phyloP scores from a whole-genome alignment of 2,113 vertebrate species.

The Miniopterus natalensis region DNA sequence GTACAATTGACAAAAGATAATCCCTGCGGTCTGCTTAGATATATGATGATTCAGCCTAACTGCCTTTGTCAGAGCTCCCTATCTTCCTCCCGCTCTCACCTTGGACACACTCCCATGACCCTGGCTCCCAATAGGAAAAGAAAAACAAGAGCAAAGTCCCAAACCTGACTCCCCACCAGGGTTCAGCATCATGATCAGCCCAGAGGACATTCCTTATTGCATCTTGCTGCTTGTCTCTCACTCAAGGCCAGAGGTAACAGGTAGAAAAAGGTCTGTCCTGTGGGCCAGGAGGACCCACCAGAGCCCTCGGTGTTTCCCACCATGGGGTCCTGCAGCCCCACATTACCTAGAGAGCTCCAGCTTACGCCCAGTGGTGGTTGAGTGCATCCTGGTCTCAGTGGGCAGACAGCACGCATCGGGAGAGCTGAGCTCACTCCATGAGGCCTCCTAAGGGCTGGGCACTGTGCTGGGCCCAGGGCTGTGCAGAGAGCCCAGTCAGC shows the following conservation, averaged over 20 bases:
- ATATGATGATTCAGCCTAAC: not conserved
- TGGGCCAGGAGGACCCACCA: not conserved
- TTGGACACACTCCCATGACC: not conserved
- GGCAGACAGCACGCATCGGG: accelerated
- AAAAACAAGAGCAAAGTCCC: not conserved
- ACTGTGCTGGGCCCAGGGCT: not conserved
- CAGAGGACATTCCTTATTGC: not conserved
- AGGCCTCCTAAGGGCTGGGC: not conserved
- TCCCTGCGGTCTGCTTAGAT: not conserved
- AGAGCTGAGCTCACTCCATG: not conserved
- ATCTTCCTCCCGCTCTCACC: not conserved
- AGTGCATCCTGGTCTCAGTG: not conserved
- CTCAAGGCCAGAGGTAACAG: not conserved
- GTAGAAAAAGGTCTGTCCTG: not conserved
- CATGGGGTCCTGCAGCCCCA: too few species aligned
- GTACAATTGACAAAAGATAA: constrained; percentile 50
- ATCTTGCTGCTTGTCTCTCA: not conserved
- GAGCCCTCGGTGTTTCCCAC: not conserved
- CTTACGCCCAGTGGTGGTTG: not conserved
- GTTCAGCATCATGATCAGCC: not conserved
- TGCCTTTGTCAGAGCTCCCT: not conserved
- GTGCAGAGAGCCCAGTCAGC: not conserved
- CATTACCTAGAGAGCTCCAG: not conserved
- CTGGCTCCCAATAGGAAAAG: not conserved
- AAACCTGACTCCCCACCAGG: not conserved